Evolutionary conservation across 1,140 invertebrate genomes (phyloP).

Genomic region (Harlomillsia oculata): DNA sequence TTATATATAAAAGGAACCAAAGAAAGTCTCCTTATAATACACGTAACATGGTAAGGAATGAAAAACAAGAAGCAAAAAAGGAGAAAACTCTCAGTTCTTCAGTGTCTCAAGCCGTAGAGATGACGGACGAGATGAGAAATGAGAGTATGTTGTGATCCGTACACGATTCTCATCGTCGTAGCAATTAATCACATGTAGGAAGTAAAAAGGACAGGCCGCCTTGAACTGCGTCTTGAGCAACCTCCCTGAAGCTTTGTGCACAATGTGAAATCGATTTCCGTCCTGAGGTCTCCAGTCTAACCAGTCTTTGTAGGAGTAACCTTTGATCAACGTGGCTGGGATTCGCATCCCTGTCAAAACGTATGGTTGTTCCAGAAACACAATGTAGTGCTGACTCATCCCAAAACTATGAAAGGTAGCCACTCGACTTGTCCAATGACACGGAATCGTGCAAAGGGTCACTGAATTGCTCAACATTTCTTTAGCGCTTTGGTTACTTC

Average conservation of each 20-base stretch:
- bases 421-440: too few relatives aligned
- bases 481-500: too few relatives aligned
- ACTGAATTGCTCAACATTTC: too few relatives aligned
- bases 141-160: too few relatives aligned
- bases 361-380: conserved; percentile 45
- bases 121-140: too few relatives aligned
- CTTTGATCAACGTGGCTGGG: conserved; percentile 21
- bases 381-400: conserved; percentile 45
- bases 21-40: too few relatives aligned
- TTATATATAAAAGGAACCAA: too few relatives aligned
- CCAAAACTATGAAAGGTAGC: conserved; percentile 44
- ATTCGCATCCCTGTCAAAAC: not conserved
- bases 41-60: too few relatives aligned
- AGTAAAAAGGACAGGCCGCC: conserved; percentile 43
- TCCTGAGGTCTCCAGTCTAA: conserved; percentile 26
- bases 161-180: conserved; percentile 45
- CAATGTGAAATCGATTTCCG: conserved; percentile 41
- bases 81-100: too few relatives aligned
- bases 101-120: too few relatives aligned
- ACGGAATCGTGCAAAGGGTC: too few relatives aligned
- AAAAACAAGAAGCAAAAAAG: too few relatives aligned
- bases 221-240: conserved; percentile 40
- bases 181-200: conserved; percentile 48
- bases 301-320: conserved; percentile 4
- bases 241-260: conserved; percentile 43